Evolutionary conservation across 2,888 invertebrate species (phyloP).

Genomic region (Rhyacophila evoluta): DNA sequence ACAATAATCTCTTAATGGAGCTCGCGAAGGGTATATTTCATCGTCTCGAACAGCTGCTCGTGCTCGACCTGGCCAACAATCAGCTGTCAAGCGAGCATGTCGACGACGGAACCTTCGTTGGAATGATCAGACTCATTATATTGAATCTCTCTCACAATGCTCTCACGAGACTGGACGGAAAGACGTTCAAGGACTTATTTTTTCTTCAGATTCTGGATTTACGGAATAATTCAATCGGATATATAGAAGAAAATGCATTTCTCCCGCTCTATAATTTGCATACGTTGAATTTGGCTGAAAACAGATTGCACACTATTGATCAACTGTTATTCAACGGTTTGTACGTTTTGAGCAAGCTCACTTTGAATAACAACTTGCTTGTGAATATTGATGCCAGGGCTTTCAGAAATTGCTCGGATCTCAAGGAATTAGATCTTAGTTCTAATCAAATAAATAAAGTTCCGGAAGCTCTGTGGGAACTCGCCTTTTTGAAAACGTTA

Average conservation of each 20-base stretch:
- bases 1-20: conserved; percentile 86
- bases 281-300: conserved; percentile 89
- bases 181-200: conserved; percentile 88
- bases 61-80: conserved; percentile 87
- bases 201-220: conserved; percentile 88
- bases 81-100: conserved; percentile 87
- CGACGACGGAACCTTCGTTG: conserved; percentile 87
- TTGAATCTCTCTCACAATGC: conserved; percentile 88
- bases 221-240: conserved; percentile 89
- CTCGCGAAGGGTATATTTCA: conserved; percentile 87
- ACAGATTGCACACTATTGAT: conserved; percentile 84
- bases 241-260: conserved; percentile 89
- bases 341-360: conserved; percentile 85
- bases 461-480: conserved; percentile 84
- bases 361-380: conserved; percentile 87
- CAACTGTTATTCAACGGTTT: conserved; percentile 86
- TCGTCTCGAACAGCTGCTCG: conserved; percentile 84
- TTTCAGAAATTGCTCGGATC: conserved; percentile 88
- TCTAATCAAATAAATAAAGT: conserved; percentile 86
- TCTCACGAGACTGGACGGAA: conserved; percentile 84
- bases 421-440: conserved; percentile 90
- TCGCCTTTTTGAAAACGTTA: conserved; percentile 86
- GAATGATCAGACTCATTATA: conserved; percentile 85
- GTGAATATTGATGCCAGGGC: conserved; percentile 83
- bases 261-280: conserved; percentile 89